Base-by-base conservation (phyloP, 1,140 invertebrate genomes). In the Rhopalosiphum maidis region DNA sequence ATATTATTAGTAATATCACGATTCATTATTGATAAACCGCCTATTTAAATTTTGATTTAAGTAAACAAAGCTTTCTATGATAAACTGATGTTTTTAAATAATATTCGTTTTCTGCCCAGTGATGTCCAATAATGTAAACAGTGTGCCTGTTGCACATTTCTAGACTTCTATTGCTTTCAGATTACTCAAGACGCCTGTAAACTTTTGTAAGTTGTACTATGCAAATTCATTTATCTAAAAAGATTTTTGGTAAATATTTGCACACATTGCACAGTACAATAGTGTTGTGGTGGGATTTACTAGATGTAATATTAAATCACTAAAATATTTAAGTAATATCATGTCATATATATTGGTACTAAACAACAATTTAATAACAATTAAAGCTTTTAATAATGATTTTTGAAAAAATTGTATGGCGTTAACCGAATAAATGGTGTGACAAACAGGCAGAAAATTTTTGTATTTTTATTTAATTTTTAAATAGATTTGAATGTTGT, bases 151-250 rank as follows among this genome's bases (percentile, higher is more conserved):
- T n/a, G 37, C 54, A 68, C 89, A 60, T 90, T 68, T 43, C 35
- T 90, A 60, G 51, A 90, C 51, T 41, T 60, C 37, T 11, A 90
- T 43, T 90, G 89, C 89, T 90, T 90, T 90, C 89, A 68, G 89
- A 60, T 43, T 43, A 68, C 11, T 2, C 37, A 68, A 90, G 37
- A 60, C 15, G 54, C 51, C 54, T 90, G 88, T 90, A 90, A 90
- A 60, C 41, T 60, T 41, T 60, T 37, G 88, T 90, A 60, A 90
- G 88, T 60, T 55, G 88, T 60, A 41, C 35, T 90, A 23, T 90
- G 88, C 54, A 60, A 60, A 60, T 90, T 90, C 35, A 90, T 60
- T 90, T 41, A 30, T 90, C 35, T 90, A 43, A 37, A 30, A 54
- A 90, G 35, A 90, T 90, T 90, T 90, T 60, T n/a, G 30, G 43